Conservation (phyloP, 2,113 vertebrate species). For the Xerus inauris region DNA sequence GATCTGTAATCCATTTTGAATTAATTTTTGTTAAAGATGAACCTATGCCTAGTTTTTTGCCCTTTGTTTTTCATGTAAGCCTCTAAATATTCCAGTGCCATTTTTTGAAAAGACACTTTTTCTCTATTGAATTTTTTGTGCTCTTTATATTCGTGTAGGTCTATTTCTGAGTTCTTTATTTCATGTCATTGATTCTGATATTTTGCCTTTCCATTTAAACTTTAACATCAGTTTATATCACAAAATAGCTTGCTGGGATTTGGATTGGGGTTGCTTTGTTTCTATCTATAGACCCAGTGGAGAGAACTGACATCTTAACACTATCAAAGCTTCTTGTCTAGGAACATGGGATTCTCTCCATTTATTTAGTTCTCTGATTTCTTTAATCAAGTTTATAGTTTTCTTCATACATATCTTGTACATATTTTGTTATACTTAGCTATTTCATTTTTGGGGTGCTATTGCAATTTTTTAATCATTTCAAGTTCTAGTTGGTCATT, state of each 20-base stretch:
- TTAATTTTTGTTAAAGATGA: not conserved
- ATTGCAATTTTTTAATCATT: not conserved
- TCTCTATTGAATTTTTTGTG: not conserved
- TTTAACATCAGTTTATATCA: not conserved
- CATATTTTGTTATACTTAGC: not conserved
- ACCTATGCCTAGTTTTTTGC: not conserved
- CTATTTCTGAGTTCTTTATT: not conserved
- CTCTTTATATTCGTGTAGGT: not conserved
- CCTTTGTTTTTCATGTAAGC: not conserved
- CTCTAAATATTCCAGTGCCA: not conserved
- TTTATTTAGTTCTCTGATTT: not conserved
- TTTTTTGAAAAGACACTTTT: not conserved
- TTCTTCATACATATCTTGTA: not conserved
- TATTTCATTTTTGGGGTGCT: not conserved
- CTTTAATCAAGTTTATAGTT: not conserved
- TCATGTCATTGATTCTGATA: not conserved
- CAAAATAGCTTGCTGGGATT: not conserved
- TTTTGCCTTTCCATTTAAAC: not conserved
- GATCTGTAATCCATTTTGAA: not conserved
- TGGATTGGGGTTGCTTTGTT: not conserved
- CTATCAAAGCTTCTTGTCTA: not conserved
- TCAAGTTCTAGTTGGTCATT: not conserved
- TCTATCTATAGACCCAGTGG: not conserved
- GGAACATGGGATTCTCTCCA: not conserved
- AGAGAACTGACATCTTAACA: not conserved